phyloP scores from a whole-genome alignment of 2,888 invertebrate species.

The Resseliella maxima region DNA sequence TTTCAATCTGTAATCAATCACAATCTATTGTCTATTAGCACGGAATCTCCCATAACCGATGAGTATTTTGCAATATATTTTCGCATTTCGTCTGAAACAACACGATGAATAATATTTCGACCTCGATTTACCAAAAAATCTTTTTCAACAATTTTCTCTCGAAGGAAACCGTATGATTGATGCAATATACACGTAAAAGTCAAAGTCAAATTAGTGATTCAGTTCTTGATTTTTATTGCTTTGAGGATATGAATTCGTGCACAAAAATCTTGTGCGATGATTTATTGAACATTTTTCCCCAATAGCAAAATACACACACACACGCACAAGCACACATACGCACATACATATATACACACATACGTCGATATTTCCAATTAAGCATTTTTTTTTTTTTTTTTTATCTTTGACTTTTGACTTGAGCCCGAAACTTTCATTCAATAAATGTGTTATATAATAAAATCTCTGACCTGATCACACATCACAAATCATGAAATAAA shows the following conservation, averaged over 20 bases:
- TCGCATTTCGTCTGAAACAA: not conserved
- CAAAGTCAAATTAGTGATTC: not conserved
- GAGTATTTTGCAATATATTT: not conserved
- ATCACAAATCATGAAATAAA: not conserved
- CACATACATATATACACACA: no score
- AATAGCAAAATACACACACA: not conserved
- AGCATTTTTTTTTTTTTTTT: no score
- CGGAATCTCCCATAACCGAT: not conserved
- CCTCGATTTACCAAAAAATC: not conserved
- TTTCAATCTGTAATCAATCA: conserved; percentile 15
- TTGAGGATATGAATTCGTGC: conserved; percentile 29
- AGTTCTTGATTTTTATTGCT: not conserved
- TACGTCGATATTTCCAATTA: no score
- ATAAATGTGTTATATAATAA: no score
- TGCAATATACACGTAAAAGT: not conserved
- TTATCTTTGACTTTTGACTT: no score
- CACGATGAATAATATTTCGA: not conserved
- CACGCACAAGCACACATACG: no score
- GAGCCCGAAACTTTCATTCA: no score
- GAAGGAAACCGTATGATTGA: conserved; percentile 1
- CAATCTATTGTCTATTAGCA: conserved; percentile 51
- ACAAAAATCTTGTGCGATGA: not conserved
- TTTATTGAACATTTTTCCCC: conserved; percentile 31
- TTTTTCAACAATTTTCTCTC: not conserved
- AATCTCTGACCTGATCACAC: not conserved